A percentile compares a stretch with the other conserved stretches of the same genome.
phyloP scores from a whole-genome alignment of 2,888 invertebrate species.

The Epinotia demarniana region DNA sequence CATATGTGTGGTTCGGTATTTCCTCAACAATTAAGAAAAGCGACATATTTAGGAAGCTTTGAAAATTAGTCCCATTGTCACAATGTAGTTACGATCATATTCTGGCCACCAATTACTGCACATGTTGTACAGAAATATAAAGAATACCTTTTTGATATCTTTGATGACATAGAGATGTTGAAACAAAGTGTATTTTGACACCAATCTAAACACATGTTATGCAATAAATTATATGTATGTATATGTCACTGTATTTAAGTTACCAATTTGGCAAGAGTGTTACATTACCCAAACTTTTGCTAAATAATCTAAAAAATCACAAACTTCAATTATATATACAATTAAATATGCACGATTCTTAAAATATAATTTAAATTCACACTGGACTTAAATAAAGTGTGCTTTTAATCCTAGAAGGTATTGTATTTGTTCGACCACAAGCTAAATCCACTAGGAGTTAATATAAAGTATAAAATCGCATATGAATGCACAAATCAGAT shows the following conservation, averaged over 20 bases:
- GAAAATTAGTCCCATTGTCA: no score
- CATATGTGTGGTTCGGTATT: no score
- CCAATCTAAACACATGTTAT: no score
- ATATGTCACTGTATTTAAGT: constrained; percentile 6
- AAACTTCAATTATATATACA: constrained; percentile 37
- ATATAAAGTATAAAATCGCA: constrained; percentile 52
- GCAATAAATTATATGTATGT: no score
- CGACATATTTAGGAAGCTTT: no score
- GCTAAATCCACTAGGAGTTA: constrained; percentile 68
- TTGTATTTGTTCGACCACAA: constrained; percentile 59
- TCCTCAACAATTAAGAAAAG: no score
- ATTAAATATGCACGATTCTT: constrained; percentile 25
- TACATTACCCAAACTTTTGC: constrained; percentile 11
- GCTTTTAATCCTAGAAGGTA: constrained; percentile 26
- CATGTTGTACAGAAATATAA: no score
- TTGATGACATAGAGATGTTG: no score
- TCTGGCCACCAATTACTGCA: no score
- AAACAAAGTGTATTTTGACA: no score
- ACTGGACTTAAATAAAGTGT: constrained; percentile 34
- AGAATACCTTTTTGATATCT: no score
- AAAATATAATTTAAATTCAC: constrained; percentile 35
- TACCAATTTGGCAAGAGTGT: constrained; percentile 22
- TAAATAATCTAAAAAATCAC: constrained; percentile 22
- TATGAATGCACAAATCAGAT: constrained; percentile 62
- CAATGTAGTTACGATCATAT: no score